phyloP scores from a whole-genome alignment of 1,140 invertebrate species.

The Caenorhabditis latens region DNA sequence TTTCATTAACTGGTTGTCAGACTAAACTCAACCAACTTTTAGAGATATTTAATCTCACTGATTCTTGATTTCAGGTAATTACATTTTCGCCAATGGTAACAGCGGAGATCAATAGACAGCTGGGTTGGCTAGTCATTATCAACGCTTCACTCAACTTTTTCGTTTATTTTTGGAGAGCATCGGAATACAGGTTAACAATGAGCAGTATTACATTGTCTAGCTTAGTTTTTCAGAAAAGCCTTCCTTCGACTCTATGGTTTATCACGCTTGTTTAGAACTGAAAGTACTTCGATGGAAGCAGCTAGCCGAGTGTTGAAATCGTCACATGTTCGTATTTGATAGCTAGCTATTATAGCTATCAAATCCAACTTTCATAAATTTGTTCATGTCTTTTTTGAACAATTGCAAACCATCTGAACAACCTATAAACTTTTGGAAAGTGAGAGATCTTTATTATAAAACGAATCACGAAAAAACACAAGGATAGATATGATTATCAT shows the following conservation, averaged over 20 bases:
- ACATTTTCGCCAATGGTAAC: background rate
- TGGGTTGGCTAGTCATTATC: slow-evolving; percentile 27
- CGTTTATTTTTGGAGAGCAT: slow-evolving; percentile 27
- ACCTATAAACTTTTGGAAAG: background rate
- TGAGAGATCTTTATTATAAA: background rate
- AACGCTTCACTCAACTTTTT: slow-evolving; percentile 46
- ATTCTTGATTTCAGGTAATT: slow-evolving; percentile 13
- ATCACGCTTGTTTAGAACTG: background rate
- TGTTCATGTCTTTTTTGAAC: too few relatives aligned
- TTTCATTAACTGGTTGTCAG: background rate
- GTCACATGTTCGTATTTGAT: background rate
- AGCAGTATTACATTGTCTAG: background rate
- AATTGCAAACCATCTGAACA: too few relatives aligned
- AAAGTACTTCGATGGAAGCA: background rate
- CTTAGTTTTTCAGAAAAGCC: slow-evolving; percentile 7
- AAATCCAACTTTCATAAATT: too few relatives aligned
- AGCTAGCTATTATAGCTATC: too few relatives aligned
- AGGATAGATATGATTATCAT: background rate
- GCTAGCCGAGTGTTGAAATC: background rate
- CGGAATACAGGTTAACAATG: slow-evolving; percentile 9
- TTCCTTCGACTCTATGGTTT: background rate
- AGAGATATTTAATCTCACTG: background rate
- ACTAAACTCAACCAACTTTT: background rate
- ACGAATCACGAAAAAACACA: background rate
- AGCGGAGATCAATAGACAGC: slow-evolving; percentile 27